A percentile compares a stretch with the other conserved stretches of the same genome.
phyloP scores from a whole-genome alignment of 2,113 vertebrate genomes.

The Lanius collurio region DNA sequence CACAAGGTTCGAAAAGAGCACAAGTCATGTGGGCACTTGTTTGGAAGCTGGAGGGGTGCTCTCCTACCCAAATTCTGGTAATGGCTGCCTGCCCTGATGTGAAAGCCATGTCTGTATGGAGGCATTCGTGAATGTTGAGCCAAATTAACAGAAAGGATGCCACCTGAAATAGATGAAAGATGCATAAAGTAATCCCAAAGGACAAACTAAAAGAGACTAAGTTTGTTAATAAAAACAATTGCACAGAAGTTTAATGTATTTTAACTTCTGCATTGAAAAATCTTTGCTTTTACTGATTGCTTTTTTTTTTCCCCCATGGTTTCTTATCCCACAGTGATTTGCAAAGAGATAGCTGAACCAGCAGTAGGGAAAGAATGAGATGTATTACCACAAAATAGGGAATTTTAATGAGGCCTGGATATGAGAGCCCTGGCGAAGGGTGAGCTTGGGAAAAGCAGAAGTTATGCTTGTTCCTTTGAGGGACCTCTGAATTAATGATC shows the following conservation, averaged over 20 bases:
- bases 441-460: neutral
- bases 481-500: neutral
- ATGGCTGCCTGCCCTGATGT: fast-evolving
- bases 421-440: neutral
- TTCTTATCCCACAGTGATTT: neutral
- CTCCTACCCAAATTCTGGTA: neutral
- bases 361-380: neutral
- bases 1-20: fast-evolving
- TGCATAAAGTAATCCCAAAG: neutral
- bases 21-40: neutral
- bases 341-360: neutral
- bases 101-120: fast-evolving
- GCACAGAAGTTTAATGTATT: neutral
- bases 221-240: neutral
- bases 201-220: neutral
- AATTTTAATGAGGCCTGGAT: conserved; percentile 1
- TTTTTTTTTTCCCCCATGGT: neutral
- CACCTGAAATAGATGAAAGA: neutral
- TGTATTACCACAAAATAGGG: neutral
- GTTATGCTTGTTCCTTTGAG: neutral
- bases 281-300: neutral
- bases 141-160: neutral
- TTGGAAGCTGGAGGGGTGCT: neutral
- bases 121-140: neutral
- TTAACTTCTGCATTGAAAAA: neutral